Percentiles rank a stretch among this genome's conserved stretches.
Conservation (phyloP, 2,888 invertebrate species). For the Tolmerus cingulatus region DNA sequence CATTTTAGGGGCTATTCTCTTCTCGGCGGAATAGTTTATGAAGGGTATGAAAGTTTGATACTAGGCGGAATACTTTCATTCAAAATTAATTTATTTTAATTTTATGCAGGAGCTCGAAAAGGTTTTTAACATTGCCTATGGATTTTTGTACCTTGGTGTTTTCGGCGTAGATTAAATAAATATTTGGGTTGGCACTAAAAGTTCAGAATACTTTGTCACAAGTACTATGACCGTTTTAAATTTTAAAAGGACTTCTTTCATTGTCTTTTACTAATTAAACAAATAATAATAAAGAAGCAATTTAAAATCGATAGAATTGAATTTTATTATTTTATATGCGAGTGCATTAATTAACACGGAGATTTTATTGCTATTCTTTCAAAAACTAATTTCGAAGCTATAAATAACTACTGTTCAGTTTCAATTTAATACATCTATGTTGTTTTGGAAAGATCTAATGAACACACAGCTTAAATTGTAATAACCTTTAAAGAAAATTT, state of each 20-base stretch:
- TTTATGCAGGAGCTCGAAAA: neutral
- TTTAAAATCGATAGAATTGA: no score
- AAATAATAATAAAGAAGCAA: no score
- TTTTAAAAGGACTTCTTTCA: no score
- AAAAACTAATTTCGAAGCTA: neutral
- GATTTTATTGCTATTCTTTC: no score
- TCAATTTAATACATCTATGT: neutral
- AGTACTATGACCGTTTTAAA: no score
- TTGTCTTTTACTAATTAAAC: no score
- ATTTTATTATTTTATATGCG: no score
- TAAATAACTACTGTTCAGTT: neutral
- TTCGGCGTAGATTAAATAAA: neutral
- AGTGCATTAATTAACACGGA: no score
- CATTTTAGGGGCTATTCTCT: neutral
- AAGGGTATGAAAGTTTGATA: neutral
- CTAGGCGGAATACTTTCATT: neutral
- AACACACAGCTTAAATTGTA: neutral
- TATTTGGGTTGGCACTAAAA: neutral
- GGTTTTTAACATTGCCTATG: neutral
- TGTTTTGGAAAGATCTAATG: neutral
- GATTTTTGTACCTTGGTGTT: neutral
- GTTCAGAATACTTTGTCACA: neutral
- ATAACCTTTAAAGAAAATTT: neutral
- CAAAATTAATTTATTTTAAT: neutral
- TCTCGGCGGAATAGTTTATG: neutral